Percentiles rank a stretch among this genome's conserved stretches.
Conservation (phyloP, 2,797 vertebrate genomes). For the Trichosurus vulpecula region DNA sequence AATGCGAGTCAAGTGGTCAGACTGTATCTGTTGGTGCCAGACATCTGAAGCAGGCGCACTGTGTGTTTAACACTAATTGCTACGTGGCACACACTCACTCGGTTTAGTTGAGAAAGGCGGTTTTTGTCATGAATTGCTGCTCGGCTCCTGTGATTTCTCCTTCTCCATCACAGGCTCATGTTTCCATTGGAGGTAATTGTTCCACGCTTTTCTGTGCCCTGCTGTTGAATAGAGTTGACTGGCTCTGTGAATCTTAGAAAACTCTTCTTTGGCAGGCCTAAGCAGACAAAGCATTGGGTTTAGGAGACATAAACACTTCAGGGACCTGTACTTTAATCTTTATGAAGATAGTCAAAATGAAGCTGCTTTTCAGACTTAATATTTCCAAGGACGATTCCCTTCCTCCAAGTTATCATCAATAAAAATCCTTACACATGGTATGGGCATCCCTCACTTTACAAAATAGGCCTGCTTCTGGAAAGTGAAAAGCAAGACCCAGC, state of each 20-base stretch:
- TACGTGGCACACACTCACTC: slow-evolving; percentile 31
- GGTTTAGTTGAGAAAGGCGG: slow-evolving; percentile 22
- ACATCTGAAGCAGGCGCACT: slow-evolving; percentile 58
- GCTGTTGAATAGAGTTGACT: background rate
- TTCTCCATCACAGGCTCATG: slow-evolving; percentile 2
- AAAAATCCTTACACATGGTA: background rate
- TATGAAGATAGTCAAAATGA: background rate
- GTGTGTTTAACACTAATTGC: slow-evolving; percentile 60
- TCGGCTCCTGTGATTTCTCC: slow-evolving; percentile 46
- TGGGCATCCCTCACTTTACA: background rate
- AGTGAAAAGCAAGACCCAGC: background rate
- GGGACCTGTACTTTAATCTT: background rate
- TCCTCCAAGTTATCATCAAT: background rate
- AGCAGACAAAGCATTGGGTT: slow-evolving; percentile 48
- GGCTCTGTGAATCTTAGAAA: slow-evolving; percentile 61
- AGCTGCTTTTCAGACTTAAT: background rate
- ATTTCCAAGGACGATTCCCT: background rate
- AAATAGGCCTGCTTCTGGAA: background rate
- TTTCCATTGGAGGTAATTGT: slow-evolving; percentile 62
- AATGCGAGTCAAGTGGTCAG: slow-evolving; percentile 64
- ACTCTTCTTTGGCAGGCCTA: slow-evolving; percentile 59
- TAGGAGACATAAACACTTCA: background rate
- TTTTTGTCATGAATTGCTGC: slow-evolving; percentile 55
- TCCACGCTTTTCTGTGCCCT: background rate
- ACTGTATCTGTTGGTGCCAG: slow-evolving; percentile 54